Conservation (phyloP, 2,113 vertebrate species). For the Cyphomyrus plagiostoma region DNA sequence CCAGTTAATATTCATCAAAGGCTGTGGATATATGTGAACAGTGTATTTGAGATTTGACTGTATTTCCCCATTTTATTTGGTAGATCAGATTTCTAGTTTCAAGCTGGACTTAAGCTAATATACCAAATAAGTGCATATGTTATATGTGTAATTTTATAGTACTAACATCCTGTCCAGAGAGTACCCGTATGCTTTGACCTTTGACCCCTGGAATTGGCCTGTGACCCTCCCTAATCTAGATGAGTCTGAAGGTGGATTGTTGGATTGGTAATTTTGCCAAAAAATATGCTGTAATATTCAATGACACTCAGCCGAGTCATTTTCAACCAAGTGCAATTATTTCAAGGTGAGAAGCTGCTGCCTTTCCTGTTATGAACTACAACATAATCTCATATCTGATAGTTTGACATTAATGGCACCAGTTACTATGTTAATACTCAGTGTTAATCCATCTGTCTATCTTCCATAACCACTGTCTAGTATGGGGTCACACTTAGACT, state of each 20-base stretch:
- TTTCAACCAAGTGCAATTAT: neutral
- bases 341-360: neutral
- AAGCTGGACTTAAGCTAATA: neutral
- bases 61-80: neutral
- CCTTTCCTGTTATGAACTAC: neutral
- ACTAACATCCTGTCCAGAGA: neutral
- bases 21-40: neutral
- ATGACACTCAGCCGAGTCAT: neutral
- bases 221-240: neutral
- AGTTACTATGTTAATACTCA: neutral
- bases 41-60: neutral
- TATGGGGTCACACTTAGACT: neutral
- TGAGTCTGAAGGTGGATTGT: neutral
- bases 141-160: neutral
- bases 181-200: neutral
- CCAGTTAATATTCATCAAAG: neutral
- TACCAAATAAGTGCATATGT: constrained; percentile 2
- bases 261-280: neutral
- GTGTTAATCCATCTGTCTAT: neutral
- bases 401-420: neutral
- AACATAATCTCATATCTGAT: neutral
- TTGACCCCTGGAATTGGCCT: neutral
- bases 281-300: neutral
- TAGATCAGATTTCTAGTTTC: neutral
- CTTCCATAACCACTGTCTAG: neutral